Evolutionary conservation across 2,888 invertebrate genomes (phyloP), one percentile per base, ranked within the genome.

Genomic region (Drosophila fungiperda): DNA sequence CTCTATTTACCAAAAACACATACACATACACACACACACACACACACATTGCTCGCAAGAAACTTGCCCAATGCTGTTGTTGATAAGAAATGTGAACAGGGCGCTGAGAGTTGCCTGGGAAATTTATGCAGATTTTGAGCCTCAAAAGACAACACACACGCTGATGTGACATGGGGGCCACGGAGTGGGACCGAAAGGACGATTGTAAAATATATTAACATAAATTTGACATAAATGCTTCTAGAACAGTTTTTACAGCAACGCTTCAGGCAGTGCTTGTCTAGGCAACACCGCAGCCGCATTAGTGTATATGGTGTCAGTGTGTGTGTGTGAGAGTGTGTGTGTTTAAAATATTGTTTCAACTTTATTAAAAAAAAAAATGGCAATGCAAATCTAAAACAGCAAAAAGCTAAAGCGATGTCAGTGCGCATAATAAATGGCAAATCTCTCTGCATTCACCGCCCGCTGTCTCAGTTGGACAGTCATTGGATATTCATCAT

Each of bases 171-270:
- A 75, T 62, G 73, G 45, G 29, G 29, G 29, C 29, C 54, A 57
- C 55, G 49, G 54, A 54, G 45, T 68, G 63, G 67, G 78, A 15
- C 45, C 67, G 63, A 75, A 67, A 78, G 70, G 66, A 83, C 82
- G 83, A 88, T 86, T 86, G 73, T 80, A 82, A 86, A 86, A 86
- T 86, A 86, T 85, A 90, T 90, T 91, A 86, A 90, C 88, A 91
- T 91, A 91, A 91, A 91, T 90, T 90, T 90, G 88, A 88, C 90
- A 87, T 91, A 91, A 91, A 91, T 90, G 91, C 74, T 77, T 74
- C 71, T 68, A 71, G 58, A 83, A 87, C 83, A 73, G 82, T 81
- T 81, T 78, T 72, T 36, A 40, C 32, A 55, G 45, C 33, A 58
- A 40, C 29, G 40, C 52, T 65, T 42, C 8, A 49, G 71, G 60